A percentile compares a stretch with the other conserved stretches of the same genome.
Evolutionary conservation across 2,888 invertebrate species (phyloP).

Genomic region (Cerastoderma edule): DNA sequence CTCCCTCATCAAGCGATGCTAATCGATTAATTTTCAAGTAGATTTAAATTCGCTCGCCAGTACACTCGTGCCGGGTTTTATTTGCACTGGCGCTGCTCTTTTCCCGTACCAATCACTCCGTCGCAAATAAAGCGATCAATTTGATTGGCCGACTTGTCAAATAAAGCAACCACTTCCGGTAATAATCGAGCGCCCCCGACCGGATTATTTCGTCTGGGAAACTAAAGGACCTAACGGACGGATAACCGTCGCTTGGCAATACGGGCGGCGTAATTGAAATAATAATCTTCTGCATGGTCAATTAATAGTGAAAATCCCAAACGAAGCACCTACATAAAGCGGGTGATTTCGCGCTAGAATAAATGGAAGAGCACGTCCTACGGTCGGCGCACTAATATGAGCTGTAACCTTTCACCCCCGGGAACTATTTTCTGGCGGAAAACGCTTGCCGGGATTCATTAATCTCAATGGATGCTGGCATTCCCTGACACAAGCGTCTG

Average conservation of each 20-base stretch:
- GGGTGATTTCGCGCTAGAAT: slow-evolving; percentile 61
- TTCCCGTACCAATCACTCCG: background rate
- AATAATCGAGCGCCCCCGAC: slow-evolving; percentile 29
- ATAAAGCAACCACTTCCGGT: slow-evolving; percentile 39
- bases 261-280: slow-evolving; percentile 62
- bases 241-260: slow-evolving; percentile 54
- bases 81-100: slow-evolving; percentile 24
- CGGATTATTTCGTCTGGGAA: slow-evolving; percentile 42
- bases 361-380: slow-evolving; percentile 57
- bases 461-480: slow-evolving; percentile 56
- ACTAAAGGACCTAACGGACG: slow-evolving; percentile 15
- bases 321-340: slow-evolving; percentile 47
- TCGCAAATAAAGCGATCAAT: slow-evolving; percentile 46
- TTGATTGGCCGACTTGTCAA: slow-evolving; percentile 47
- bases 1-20: slow-evolving; percentile 18
- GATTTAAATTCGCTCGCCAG: slow-evolving; percentile 21
- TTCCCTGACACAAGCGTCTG: slow-evolving; percentile 35
- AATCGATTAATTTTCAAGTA: slow-evolving; percentile 35
- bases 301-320: slow-evolving; percentile 54
- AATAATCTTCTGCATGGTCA: slow-evolving; percentile 61
- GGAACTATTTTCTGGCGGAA: slow-evolving; percentile 48
- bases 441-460: slow-evolving; percentile 54
- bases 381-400: slow-evolving; percentile 52
- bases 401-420: slow-evolving; percentile 55
- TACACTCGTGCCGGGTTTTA: slow-evolving; percentile 17